Conservation (phyloP, 2,113 vertebrate genomes). For the Dendrocopos noguchii region DNA sequence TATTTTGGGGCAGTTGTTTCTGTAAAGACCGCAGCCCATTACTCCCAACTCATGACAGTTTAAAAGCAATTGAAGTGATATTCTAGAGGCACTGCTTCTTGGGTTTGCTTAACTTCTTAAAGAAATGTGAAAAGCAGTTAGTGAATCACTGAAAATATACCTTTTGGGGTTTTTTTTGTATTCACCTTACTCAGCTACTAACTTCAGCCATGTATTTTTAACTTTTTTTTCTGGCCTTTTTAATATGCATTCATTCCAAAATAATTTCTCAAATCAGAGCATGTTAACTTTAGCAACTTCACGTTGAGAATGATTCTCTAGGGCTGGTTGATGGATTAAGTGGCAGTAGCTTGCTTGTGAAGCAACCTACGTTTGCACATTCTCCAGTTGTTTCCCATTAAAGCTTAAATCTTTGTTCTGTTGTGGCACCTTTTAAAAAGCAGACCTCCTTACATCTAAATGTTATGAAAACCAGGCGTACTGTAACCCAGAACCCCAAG, state of each 20-base stretch:
- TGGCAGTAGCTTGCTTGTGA: slow-evolving; percentile 47
- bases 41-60: not conserved
- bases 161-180: not conserved
- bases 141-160: not conserved
- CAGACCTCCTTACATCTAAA: slow-evolving; percentile 37
- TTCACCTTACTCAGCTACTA: not conserved
- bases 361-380: slow-evolving; percentile 47
- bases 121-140: not conserved
- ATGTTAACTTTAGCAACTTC: slow-evolving; percentile 41
- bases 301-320: not conserved
- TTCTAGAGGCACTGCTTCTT: not conserved
- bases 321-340: slow-evolving; percentile 35
- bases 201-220: not conserved
- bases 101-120: not conserved
- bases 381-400: slow-evolving; percentile 56
- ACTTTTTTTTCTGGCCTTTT: slow-evolving; percentile 8
- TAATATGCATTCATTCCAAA: slow-evolving; percentile 22
- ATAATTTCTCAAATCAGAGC: not conserved
- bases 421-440: slow-evolving; percentile 47
- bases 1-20: not conserved
- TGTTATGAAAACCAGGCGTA: slow-evolving; percentile 51
- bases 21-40: not conserved
- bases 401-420: slow-evolving; percentile 48
- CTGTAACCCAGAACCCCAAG: slow-evolving; percentile 39
- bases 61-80: not conserved